Evolutionary conservation across 2,797 vertebrate species (phyloP), one percentile per base, ranked within the genome.

Genomic region (Sylvia borin): DNA sequence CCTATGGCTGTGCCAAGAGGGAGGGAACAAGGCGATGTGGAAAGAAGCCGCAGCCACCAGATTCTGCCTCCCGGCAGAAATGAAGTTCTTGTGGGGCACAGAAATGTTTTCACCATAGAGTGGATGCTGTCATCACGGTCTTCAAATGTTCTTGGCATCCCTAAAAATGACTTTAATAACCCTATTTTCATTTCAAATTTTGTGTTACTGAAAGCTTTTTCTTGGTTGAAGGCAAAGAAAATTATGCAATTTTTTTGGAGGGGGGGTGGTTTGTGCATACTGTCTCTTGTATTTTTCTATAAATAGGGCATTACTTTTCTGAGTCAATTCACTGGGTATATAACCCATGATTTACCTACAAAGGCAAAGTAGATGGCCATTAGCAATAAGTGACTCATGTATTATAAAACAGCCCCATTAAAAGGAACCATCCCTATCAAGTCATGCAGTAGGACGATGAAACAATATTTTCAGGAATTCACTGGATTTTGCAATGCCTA

Each of bases 381-480:
- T 93, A 96, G 87, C 95, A 92, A 2, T 73, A 95, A 86, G 42
- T 82, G 73, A 86, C 55, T 96, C 79, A 86, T 84, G 47, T 83
- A 91, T 94, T 94, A 93, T 91, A 86, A 78, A 94, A 84, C 24
- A 90, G 61, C 40, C 70, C 51, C 45, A 68, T 91, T 81, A 81
- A 54, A 68, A 73, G 38, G 81, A 88, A 21, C 51, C 51, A 60
- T 34, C 60, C n/a, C 67, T 70, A 50, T 83, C 5, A 11, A 66
- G 51, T 84, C 22, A 24, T 22, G 79, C 36, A 78, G 58, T 16
- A 60, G 60, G 51, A 66, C 60, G 51, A 62, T 61, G 64, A 88
- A 93, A 84, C 21, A 47, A 1, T 58, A 78, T 81, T 93, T 94
- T 80, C 87, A 72, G 73, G 90, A 92, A 90, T 40, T 48, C 53